Conservation (phyloP, 1,140 invertebrate species). For the Patella vulgata region DNA sequence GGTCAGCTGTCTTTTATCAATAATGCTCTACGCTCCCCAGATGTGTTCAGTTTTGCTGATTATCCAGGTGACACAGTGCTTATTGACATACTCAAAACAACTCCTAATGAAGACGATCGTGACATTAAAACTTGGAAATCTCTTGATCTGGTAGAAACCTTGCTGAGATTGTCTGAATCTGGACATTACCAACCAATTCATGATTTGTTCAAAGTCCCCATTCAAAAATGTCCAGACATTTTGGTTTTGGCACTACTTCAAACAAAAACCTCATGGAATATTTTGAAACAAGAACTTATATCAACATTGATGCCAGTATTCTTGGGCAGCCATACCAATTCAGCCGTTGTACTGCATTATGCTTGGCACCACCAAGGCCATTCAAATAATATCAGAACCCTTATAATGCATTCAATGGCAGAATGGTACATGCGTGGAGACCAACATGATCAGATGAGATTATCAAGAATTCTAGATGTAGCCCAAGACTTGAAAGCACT, state of each 20-base stretch:
- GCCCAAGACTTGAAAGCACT: slow-evolving; percentile 97
- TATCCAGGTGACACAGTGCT: slow-evolving; percentile 83
- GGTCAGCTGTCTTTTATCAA: slow-evolving; percentile 88
- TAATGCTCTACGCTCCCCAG: slow-evolving; percentile 83
- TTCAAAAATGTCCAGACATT: slow-evolving; percentile 93
- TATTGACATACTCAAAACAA: slow-evolving; percentile 89
- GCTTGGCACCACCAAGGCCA: slow-evolving; percentile 81
- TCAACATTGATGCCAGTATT: slow-evolving; percentile 89
- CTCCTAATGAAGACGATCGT: slow-evolving; percentile 91
- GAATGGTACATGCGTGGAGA: slow-evolving; percentile 88
- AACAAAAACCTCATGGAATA: slow-evolving; percentile 70
- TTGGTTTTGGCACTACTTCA: slow-evolving; percentile 88
- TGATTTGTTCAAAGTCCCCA: slow-evolving; percentile 91
- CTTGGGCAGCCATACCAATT: slow-evolving; percentile 91
- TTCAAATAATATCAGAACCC: slow-evolving; percentile 71
- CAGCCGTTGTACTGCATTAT: slow-evolving; percentile 88
- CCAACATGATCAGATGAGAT: slow-evolving; percentile 84
- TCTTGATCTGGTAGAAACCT: slow-evolving; percentile 87
- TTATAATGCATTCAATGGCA: slow-evolving; percentile 96
- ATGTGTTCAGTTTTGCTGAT: slow-evolving; percentile 94
- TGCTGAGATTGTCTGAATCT: slow-evolving; percentile 87
- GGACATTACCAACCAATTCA: slow-evolving; percentile 80
- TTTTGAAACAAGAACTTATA: slow-evolving; percentile 80
- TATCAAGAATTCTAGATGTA: slow-evolving; percentile 94
- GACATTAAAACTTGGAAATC: slow-evolving; percentile 91